Base-by-base conservation (phyloP, 2,113 vertebrate species). In the Sminthopsis crassicaudata region DNA sequence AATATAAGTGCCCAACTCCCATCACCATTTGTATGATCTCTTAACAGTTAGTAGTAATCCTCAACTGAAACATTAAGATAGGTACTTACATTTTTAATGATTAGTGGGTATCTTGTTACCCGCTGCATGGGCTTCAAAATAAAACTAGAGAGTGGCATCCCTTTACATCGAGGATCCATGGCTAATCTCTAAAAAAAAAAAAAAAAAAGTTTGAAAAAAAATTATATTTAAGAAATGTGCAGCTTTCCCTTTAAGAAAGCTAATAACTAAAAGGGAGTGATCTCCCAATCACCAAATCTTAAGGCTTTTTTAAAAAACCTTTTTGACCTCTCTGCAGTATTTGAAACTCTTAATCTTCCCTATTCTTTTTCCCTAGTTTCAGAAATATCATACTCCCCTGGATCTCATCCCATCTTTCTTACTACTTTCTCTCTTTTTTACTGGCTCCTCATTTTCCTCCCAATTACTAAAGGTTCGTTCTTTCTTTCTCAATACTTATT, bases 61-160 rank as follows among this genome's bases (percentile, higher is more conserved):
- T 84, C n/a, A 16, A 84, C 2, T 42, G n/a, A 84, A 84, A 84
- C n/a, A 90, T 26, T 26, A 26, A n/a, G 67, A 1, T 0, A 22
- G 96, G 46, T 76, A 98, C 99, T 27, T 99, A 99, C 99, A 24
- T 99, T 99, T 99, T 99, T 99, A 98, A 99, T 99, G 95, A 99
- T 99, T 97, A 99, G 99, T 2, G 99, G 99, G 98, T 99, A 99
- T 98, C 99, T 99, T 0, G 99, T 99, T 97, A 99, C 99, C 96
- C 99, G 99, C 98, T 99, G 99, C 99, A 99, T 99, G 76, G 99
- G 99, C 97, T 99, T 99, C 96, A 99, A 99, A 90, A 99, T 99
- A 97, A 99, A 99, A 97, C 99, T 99, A 96, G 99, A 99, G 14
- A 99, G 98, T 6, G 99, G 99, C 99, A 99, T 99, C 52, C 99